Evolutionary conservation across 2,797 vertebrate genomes (phyloP).

Genomic region (Acanthopagrus latus): DNA sequence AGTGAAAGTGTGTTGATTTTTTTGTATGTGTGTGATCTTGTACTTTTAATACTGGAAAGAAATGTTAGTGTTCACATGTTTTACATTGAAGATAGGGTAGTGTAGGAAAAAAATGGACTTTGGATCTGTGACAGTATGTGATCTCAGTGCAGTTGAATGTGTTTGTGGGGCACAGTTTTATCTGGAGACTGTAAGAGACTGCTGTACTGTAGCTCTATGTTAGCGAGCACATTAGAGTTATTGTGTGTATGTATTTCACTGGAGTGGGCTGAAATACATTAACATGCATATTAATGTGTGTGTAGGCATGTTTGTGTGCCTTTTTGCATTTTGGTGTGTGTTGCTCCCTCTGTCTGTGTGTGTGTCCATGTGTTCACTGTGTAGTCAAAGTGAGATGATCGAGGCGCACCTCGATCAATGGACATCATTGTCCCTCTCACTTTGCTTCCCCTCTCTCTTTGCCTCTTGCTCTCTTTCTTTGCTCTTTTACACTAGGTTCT

Average conservation of each 20-base stretch:
- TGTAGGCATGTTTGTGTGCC: slow-evolving; percentile 53
- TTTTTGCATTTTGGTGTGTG: slow-evolving; percentile 37
- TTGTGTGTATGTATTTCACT: slow-evolving; percentile 34
- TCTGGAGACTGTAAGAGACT: slow-evolving; percentile 1
- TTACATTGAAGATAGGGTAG: background rate
- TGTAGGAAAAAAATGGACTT: slow-evolving; percentile 52
- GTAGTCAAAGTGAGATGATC: slow-evolving; percentile 37
- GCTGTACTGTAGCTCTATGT: slow-evolving; percentile 22
- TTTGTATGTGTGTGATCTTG: slow-evolving; percentile 29
- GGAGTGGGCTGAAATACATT: slow-evolving; percentile 51
- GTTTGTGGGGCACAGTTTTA: slow-evolving; percentile 28
- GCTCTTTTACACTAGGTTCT: background rate
- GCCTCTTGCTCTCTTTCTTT: background rate
- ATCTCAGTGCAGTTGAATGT: slow-evolving; percentile 20
- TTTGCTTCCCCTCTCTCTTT: slow-evolving; percentile 16
- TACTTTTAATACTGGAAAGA: slow-evolving; percentile 15
- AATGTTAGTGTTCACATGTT: slow-evolving; percentile 13
- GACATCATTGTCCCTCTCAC: slow-evolving; percentile 61
- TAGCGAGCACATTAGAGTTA: slow-evolving; percentile 46
- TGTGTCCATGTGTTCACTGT: slow-evolving; percentile 39
- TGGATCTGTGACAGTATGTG: slow-evolving; percentile 30
- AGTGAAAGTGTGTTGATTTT: slow-evolving; percentile 46
- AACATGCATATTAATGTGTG: slow-evolving; percentile 65
- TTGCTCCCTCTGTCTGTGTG: background rate
- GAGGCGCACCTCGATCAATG: slow-evolving; percentile 71